Percentiles rank a stretch among this genome's conserved stretches.
Conservation (phyloP, 2,888 invertebrate genomes). For the Drosophila histrio region DNA sequence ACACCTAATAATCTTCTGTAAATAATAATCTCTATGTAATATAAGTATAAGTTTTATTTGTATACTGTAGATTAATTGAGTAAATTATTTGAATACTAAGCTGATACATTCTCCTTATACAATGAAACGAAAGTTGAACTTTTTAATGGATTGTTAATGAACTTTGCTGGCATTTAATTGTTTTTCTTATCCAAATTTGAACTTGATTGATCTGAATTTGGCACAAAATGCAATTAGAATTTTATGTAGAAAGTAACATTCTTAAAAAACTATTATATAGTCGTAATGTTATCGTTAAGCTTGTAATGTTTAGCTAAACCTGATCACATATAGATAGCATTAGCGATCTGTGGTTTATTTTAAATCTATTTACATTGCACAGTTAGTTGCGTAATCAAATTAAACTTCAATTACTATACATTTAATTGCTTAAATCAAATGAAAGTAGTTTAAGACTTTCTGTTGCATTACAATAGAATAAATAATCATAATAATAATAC, state of each 20-base stretch:
- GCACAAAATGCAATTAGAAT: background rate
- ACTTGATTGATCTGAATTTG: background rate
- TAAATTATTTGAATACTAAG: background rate
- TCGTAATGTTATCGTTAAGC: background rate
- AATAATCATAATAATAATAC: too few relatives aligned
- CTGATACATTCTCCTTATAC: background rate
- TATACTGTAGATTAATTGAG: background rate
- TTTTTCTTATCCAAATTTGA: background rate
- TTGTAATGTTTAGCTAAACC: background rate
- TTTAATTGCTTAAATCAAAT: background rate
- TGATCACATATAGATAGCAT: background rate
- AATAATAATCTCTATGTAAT: background rate
- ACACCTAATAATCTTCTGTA: slow-evolving; percentile 11
- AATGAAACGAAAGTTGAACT: background rate
- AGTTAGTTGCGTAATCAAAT: background rate
- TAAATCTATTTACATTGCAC: background rate
- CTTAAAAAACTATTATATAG: too few relatives aligned
- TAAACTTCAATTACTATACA: background rate
- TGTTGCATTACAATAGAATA: background rate
- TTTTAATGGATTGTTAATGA: background rate
- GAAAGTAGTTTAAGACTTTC: slow-evolving; percentile 6
- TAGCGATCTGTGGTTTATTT: background rate
- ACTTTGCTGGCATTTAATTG: background rate
- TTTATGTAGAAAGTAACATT: background rate
- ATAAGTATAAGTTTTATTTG: background rate